Percentiles rank a stretch among this genome's conserved stretches.
Evolutionary conservation across 2,888 invertebrate genomes (phyloP).

Genomic region (Andrena hattorfiana): DNA sequence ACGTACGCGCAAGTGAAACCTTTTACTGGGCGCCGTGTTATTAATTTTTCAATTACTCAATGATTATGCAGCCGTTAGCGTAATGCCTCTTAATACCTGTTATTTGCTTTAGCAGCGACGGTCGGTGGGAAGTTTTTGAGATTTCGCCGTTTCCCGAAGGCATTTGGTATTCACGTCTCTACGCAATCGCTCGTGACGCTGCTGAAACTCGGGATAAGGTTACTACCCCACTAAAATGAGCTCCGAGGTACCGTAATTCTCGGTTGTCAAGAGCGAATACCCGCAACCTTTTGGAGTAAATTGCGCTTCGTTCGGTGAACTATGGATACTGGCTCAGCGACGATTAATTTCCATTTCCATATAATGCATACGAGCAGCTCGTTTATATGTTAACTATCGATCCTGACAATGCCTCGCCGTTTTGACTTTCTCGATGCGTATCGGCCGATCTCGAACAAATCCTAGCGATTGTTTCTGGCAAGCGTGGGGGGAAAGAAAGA

Average conservation of each 20-base stretch:
- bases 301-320: slow-evolving; percentile 23
- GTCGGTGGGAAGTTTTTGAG: slow-evolving; percentile 7
- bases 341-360: slow-evolving; percentile 11
- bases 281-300: slow-evolving; percentile 42
- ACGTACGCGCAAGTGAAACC: neutral
- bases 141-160: slow-evolving; percentile 12
- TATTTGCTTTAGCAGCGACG: slow-evolving; percentile 15
- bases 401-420: neutral
- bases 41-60: slow-evolving; percentile 37
- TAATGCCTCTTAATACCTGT: slow-evolving; percentile 30
- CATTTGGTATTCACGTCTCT: slow-evolving; percentile 23
- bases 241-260: slow-evolving; percentile 27
- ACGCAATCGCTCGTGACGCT: slow-evolving; percentile 38
- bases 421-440: slow-evolving; percentile 2
- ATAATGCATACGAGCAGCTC: neutral
- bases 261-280: slow-evolving; percentile 24
- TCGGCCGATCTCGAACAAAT: neutral
- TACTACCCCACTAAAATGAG: slow-evolving; percentile 22
- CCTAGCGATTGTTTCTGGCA: neutral
- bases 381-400: neutral
- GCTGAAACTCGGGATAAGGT: slow-evolving; percentile 35
- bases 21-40: slow-evolving; percentile 2
- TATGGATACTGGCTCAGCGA: neutral
- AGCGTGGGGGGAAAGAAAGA: neutral
- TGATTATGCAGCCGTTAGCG: slow-evolving; percentile 22